Evolutionary conservation across 2,113 vertebrate species (phyloP).

Genomic region (Ageneiosus marmoratus): DNA sequence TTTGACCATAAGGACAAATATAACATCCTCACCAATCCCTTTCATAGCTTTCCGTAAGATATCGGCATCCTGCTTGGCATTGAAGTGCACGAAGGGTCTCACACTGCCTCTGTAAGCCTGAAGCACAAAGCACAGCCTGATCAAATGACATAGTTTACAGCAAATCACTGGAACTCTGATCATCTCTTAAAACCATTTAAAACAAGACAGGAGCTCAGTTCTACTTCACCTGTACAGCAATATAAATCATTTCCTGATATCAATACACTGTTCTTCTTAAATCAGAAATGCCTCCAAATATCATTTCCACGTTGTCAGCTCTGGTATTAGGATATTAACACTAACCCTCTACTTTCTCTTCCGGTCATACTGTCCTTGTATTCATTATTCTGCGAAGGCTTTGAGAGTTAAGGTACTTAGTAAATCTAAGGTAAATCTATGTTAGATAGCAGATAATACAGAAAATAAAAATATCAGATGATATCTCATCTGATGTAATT

Average conservation of each 20-base stretch:
- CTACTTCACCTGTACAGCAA: not conserved
- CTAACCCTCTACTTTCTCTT: not conserved
- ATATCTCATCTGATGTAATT: not conserved
- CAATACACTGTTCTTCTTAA: not conserved
- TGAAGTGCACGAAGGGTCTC: conserved; percentile 81
- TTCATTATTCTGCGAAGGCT: not conserved
- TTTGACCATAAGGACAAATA: not conserved
- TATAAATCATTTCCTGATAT: not conserved
- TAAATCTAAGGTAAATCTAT: not conserved
- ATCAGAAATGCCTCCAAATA: not conserved
- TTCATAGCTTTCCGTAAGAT: conserved; percentile 92
- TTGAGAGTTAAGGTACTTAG: not conserved
- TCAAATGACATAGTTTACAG: not conserved
- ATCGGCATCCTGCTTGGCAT: conserved; percentile 88
- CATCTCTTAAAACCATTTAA: not conserved
- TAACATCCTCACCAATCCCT: conserved; percentile 81
- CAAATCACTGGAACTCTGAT: not conserved
- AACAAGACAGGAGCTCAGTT: not conserved
- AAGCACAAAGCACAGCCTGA: conserved; percentile 20
- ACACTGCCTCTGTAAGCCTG: conserved; percentile 83
- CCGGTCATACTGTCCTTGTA: not conserved
- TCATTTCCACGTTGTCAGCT: not conserved
- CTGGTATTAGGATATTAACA: not conserved
- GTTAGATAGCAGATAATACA: not conserved
- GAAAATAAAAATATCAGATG: not conserved